phyloP scores from a whole-genome alignment of 2,888 invertebrate species.

The Hypselothyrea guttata region DNA sequence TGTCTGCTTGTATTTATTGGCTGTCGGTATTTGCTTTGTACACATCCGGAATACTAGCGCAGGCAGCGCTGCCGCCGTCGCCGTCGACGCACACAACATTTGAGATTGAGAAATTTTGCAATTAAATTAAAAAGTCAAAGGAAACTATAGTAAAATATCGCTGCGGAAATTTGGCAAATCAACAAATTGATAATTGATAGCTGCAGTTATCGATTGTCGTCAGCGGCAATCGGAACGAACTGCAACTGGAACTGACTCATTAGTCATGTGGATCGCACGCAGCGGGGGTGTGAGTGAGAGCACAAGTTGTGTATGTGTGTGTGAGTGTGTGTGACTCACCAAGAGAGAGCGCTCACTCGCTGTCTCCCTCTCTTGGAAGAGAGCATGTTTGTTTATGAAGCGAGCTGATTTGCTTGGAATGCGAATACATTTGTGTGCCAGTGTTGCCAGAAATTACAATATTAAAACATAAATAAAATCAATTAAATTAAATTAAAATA shows the following conservation, averaged over 20 bases:
- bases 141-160: constrained; percentile 4
- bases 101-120: constrained; percentile 75
- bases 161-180: too few species aligned
- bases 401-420: constrained; percentile 78
- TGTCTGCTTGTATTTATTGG: too few species aligned
- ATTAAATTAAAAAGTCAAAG: constrained; percentile 52
- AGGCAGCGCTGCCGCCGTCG: constrained; percentile 34
- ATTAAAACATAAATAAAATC: too few species aligned
- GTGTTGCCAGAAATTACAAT: too few species aligned
- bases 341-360: neutral
- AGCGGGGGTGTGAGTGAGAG: constrained; percentile 3
- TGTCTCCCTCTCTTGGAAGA: constrained; percentile 26
- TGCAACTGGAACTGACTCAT: constrained; percentile 21
- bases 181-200: constrained; percentile 12
- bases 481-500: too few species aligned
- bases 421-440: constrained; percentile 56
- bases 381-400: constrained; percentile 68
- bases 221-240: constrained; percentile 28
- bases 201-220: constrained; percentile 12
- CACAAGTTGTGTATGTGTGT: neutral
- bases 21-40: constrained; percentile 61
- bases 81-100: constrained; percentile 60
- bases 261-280: too few species aligned
- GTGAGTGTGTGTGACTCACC: constrained; percentile 37
- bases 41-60: constrained; percentile 75